Evolutionary conservation across 2,888 invertebrate species (phyloP).

Genomic region (Pristionchus exspectatus): DNA sequence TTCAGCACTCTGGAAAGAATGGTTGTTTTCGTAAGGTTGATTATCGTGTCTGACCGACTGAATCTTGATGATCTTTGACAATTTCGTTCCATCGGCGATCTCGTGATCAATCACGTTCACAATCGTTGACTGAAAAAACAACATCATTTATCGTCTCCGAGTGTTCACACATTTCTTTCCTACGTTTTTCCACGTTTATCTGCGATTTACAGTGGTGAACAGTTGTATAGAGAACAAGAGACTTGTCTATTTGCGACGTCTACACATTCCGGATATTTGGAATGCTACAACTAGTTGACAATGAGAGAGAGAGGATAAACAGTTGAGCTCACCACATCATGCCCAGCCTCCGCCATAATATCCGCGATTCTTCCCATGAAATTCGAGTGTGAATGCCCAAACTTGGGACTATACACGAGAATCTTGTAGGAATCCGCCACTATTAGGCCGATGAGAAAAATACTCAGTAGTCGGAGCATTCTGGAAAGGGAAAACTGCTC

Average conservation of each 20-base stretch:
- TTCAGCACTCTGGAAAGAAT: neutral
- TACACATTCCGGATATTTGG: neutral
- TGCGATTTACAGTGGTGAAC: too few species aligned
- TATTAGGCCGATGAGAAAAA: neutral
- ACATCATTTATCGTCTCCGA: too few species aligned
- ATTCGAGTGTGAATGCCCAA: slow-evolving; percentile 58
- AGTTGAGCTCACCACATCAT: slow-evolving; percentile 49
- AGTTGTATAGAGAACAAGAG: too few species aligned
- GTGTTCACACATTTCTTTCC: too few species aligned
- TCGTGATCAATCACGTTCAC: neutral
- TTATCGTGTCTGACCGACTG: neutral
- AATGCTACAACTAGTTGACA: neutral
- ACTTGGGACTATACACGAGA: slow-evolving; percentile 56
- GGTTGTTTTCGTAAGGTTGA: neutral
- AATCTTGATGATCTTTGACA: slow-evolving; percentile 10
- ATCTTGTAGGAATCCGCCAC: slow-evolving; percentile 54
- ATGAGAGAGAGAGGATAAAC: neutral
- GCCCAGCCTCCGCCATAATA: slow-evolving; percentile 57
- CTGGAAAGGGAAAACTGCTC: neutral
- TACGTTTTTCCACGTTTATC: too few species aligned
- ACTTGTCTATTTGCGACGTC: too few species aligned
- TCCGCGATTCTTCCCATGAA: slow-evolving; percentile 57
- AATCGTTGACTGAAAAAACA: neutral
- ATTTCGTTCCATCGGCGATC: neutral
- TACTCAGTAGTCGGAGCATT: neutral